Conservation (phyloP, 1,140 invertebrate genomes). For the Eriocheir sinensis region DNA sequence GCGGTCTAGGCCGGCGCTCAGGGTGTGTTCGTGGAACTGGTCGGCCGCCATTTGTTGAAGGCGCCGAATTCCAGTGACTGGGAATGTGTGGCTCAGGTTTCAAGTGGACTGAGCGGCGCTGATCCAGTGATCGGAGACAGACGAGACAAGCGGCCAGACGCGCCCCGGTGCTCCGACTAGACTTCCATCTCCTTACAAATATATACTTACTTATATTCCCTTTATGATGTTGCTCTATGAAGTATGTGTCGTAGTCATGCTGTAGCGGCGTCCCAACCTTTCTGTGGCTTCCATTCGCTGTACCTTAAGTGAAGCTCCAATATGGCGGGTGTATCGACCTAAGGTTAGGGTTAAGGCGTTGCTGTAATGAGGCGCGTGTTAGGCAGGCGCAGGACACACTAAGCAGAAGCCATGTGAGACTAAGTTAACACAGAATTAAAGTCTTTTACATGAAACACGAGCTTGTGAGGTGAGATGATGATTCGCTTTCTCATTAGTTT, state of each 20-base stretch:
- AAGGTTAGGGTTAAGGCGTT: not conserved
- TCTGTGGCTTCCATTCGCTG: not conserved
- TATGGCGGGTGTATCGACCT: not conserved
- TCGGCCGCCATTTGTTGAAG: not conserved
- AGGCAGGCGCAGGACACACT: not conserved
- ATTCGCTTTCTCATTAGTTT: constrained; percentile 16
- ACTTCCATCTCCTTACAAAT: not conserved
- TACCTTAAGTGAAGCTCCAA: not conserved
- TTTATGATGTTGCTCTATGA: not conserved
- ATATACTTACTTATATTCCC: not conserved
- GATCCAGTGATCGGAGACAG: not conserved
- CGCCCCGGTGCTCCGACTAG: not conserved
- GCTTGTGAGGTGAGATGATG: not conserved
- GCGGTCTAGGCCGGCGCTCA: not conserved
- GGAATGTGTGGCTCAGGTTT: not conserved
- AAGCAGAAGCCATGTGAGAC: not conserved
- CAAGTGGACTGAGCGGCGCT: too few species aligned
- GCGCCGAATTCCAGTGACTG: not conserved
- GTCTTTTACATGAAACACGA: not conserved
- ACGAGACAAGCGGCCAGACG: not conserved
- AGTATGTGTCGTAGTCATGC: not conserved
- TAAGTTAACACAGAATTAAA: not conserved
- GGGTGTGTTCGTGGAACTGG: not conserved
- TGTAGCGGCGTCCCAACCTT: constrained; percentile 9
- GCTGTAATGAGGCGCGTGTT: not conserved